Percentiles rank a stretch among this genome's conserved stretches.
These are phyloP conservation scores for Pseudeuparius sepicola DNA, from an alignment of 2,888 invertebrate genomes.

Conservation along the genomic window DNA sequence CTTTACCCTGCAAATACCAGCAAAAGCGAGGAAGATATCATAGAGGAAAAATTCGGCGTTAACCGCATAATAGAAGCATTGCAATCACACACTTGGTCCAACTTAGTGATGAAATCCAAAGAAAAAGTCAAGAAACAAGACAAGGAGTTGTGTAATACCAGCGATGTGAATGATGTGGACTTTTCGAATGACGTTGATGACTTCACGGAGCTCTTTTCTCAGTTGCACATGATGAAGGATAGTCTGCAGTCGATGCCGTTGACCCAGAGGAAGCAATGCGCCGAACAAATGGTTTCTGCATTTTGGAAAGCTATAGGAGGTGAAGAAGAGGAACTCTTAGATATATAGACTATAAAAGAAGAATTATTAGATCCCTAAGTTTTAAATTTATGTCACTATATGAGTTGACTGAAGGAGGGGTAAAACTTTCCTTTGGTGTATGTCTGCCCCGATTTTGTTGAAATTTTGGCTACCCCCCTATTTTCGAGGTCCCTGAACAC, in stretches of 20 bases:
- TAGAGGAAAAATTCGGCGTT: constrained; percentile 53
- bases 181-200: constrained; percentile 36
- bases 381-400: too few relatives aligned
- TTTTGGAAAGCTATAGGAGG: constrained; percentile 70
- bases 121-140: constrained; percentile 16
- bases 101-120: constrained; percentile 49
- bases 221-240: constrained; percentile 57
- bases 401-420: too few relatives aligned
- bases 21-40: constrained; percentile 39
- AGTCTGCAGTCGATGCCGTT: constrained; percentile 50
- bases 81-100: constrained; percentile 64
- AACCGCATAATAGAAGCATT: constrained; percentile 59
- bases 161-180: neutral
- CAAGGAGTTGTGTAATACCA: constrained; percentile 4
- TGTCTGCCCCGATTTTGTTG: too few relatives aligned
- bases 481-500: too few relatives aligned
- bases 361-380: too few relatives aligned
- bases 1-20: constrained; percentile 40
- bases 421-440: too few relatives aligned
- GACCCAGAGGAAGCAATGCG: constrained; percentile 56
- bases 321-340: constrained; percentile 55
- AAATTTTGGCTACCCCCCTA: too few relatives aligned
- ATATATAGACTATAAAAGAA: constrained; percentile 34
- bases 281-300: constrained; percentile 61
- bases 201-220: constrained; percentile 55